These are phyloP conservation scores for Parochlus steinenii DNA, from an alignment of 2,888 invertebrate genomes.

Conservation along the genomic window DNA sequence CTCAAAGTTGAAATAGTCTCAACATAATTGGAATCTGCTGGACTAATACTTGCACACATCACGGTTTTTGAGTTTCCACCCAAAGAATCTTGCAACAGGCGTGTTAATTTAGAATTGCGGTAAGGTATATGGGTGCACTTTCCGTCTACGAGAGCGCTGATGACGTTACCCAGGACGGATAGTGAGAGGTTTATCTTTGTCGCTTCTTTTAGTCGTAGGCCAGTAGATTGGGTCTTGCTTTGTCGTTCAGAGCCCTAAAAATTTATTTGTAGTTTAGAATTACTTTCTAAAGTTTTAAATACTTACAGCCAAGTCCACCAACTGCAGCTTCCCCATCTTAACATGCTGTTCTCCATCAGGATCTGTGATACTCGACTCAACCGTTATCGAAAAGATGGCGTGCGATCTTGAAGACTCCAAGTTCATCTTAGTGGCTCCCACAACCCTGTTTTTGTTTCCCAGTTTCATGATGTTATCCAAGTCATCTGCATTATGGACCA, in stretches of 20 bases:
- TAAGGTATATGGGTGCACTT: slow-evolving; percentile 96
- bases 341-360: slow-evolving; percentile 73
- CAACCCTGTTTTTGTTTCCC: slow-evolving; percentile 87
- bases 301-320: slow-evolving; percentile 90
- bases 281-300: slow-evolving; percentile 8
- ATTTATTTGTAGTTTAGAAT: slow-evolving; percentile 11
- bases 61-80: slow-evolving; percentile 94
- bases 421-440: slow-evolving; percentile 95
- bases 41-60: slow-evolving; percentile 95
- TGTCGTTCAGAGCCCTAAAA: slow-evolving; percentile 88
- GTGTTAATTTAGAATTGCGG: slow-evolving; percentile 90
- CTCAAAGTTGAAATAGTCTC: slow-evolving; percentile 93
- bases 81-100: slow-evolving; percentile 87
- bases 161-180: slow-evolving; percentile 94
- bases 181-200: slow-evolving; percentile 96
- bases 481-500: slow-evolving; percentile 94
- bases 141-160: slow-evolving; percentile 93
- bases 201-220: slow-evolving; percentile 85
- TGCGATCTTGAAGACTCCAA: slow-evolving; percentile 91
- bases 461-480: slow-evolving; percentile 88
- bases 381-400: slow-evolving; percentile 94
- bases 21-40: slow-evolving; percentile 89
- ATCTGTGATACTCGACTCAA: slow-evolving; percentile 82
- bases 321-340: slow-evolving; percentile 89
- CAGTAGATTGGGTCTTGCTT: slow-evolving; percentile 89